Evolutionary conservation across 2,888 invertebrate species (phyloP).

Genomic region (Dicyrtomina minuta): DNA sequence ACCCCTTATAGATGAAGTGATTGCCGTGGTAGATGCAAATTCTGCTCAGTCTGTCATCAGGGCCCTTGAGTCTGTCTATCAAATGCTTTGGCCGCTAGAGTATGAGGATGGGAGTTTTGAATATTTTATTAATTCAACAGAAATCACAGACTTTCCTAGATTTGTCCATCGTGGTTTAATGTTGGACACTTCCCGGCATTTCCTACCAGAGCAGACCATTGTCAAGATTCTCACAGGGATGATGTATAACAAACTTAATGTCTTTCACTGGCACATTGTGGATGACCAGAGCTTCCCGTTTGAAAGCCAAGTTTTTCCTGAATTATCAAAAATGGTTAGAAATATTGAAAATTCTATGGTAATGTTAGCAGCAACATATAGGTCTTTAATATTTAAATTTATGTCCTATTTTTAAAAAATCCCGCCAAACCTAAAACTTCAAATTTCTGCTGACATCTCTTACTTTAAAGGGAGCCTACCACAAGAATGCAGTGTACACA

Average conservation of each 20-base stretch:
- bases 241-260: constrained; percentile 88
- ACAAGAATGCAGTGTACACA: constrained; percentile 60
- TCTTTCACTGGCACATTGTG: constrained; percentile 93
- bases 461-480: constrained; percentile 36
- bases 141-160: neutral
- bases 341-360: too few relatives aligned
- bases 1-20: too few relatives aligned
- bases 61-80: neutral
- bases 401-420: too few relatives aligned
- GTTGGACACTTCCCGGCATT: constrained; percentile 84
- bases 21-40: too few relatives aligned
- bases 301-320: constrained; percentile 73
- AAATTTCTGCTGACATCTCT: too few relatives aligned
- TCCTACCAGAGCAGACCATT: constrained; percentile 68
- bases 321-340: constrained; percentile 58
- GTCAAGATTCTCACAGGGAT: constrained; percentile 74
- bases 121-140: neutral
- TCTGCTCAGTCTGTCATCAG: neutral
- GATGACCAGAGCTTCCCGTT: constrained; percentile 94
- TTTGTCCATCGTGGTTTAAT: constrained; percentile 80
- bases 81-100: neutral
- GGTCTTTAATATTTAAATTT: too few relatives aligned
- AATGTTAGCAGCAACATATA: too few relatives aligned
- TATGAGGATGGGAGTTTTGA: neutral
- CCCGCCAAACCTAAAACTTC: too few relatives aligned